Conservation (phyloP, 2,113 vertebrate species). For the Varanus salvator region DNA sequence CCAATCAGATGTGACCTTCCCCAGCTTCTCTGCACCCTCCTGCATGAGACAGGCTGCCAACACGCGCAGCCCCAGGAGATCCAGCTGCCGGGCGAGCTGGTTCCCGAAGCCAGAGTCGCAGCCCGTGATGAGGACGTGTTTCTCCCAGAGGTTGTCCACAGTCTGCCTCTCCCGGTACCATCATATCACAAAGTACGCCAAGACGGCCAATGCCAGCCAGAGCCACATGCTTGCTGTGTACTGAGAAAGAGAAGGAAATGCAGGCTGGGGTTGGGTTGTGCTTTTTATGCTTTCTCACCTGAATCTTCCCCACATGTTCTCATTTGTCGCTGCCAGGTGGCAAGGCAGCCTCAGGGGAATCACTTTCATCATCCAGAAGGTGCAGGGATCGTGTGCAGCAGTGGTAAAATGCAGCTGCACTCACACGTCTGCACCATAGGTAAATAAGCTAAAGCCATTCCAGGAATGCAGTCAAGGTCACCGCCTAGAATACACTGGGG, state of each 20-base stretch:
- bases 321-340: not conserved
- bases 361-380: not conserved
- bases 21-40: conserved; percentile 78
- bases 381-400: too few species aligned
- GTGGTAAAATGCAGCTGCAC: not conserved
- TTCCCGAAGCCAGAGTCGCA: conserved; percentile 90
- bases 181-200: conserved; percentile 63
- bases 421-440: not conserved
- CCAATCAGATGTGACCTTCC: conserved; percentile 68
- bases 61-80: conserved; percentile 77
- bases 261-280: too few species aligned
- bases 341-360: not conserved
- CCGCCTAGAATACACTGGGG: too few species aligned
- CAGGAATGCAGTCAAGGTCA: too few species aligned
- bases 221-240: conserved; percentile 53
- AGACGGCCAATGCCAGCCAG: conserved; percentile 46
- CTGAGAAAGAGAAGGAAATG: too few species aligned
- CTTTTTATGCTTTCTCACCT: not conserved
- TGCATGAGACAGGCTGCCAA: conserved; percentile 83
- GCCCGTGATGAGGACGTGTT: conserved; percentile 85
- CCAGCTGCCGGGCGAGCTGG: conserved; percentile 80
- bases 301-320: not conserved
- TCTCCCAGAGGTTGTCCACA: conserved; percentile 66
- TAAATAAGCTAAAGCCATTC: too few species aligned
- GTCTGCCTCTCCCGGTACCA: conserved; percentile 68